These are phyloP conservation scores for Mustelus asterias DNA, from an alignment of 2,113 vertebrate species.

Conservation along the genomic window DNA sequence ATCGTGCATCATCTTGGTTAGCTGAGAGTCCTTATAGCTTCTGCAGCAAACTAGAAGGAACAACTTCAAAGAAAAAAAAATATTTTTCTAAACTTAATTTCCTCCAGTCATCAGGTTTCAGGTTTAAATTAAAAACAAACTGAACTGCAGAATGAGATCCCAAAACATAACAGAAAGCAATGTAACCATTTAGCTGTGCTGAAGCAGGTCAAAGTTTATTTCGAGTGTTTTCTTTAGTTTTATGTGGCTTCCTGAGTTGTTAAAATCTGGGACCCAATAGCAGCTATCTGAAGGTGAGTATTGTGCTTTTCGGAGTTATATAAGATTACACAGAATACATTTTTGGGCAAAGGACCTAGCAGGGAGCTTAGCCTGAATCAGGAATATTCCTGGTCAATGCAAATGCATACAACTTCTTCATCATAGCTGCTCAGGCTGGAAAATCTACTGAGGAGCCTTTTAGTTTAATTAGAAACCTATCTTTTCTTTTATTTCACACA, in stretches of 20 bases:
- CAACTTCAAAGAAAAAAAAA: too few species aligned
- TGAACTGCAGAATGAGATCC: too few species aligned
- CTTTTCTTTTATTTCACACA: background rate
- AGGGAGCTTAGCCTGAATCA: too few species aligned
- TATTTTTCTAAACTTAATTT: too few species aligned
- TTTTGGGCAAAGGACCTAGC: too few species aligned
- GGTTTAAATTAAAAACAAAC: too few species aligned
- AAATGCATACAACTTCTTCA: too few species aligned
- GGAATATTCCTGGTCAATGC: too few species aligned
- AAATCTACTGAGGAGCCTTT: background rate
- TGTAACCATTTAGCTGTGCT: background rate
- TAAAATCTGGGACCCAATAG: background rate
- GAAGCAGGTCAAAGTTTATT: background rate
- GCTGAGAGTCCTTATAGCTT: too few species aligned
- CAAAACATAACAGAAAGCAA: background rate
- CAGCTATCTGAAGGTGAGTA: background rate
- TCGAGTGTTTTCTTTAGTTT: background rate
- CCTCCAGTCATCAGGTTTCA: too few species aligned
- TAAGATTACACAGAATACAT: background rate
- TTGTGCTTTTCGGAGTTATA: background rate
- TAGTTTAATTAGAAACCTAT: background rate
- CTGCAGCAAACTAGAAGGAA: too few species aligned
- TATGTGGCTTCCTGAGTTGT: background rate
- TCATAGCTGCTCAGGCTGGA: background rate
- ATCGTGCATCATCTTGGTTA: too few species aligned